phyloP scores from a whole-genome alignment of 2,888 invertebrate genomes.

The Temnothorax unifasciatus region DNA sequence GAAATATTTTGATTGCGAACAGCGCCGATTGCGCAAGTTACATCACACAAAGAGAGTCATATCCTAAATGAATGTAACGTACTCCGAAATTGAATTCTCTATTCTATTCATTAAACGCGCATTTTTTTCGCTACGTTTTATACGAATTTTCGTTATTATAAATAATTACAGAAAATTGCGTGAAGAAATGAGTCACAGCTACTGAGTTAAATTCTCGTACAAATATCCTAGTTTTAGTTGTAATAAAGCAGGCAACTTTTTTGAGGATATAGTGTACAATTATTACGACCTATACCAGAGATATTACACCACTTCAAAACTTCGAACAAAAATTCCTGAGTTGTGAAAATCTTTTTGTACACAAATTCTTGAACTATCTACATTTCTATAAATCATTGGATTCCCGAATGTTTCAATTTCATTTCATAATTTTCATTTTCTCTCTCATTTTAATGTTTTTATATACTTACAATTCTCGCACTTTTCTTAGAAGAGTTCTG shows the following conservation, averaged over 20 bases:
- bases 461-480: background rate
- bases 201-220: background rate
- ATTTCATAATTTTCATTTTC: background rate
- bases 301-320: background rate
- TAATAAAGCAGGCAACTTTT: background rate
- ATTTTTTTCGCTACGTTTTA: background rate
- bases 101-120: background rate
- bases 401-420: background rate
- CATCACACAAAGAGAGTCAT: background rate
- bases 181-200: background rate
- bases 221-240: background rate
- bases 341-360: background rate
- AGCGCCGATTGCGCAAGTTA: background rate
- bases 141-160: background rate
- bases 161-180: background rate
- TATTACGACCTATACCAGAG: background rate
- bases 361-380: background rate
- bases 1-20: slow-evolving; percentile 23
- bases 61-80: background rate
- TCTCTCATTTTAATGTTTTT: background rate
- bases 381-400: background rate
- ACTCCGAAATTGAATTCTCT: background rate
- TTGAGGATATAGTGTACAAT: background rate
- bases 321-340: background rate
- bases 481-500: background rate